Evolutionary conservation across 2,113 vertebrate species (phyloP).

Genomic region (Shinisaurus crocodilurus): DNA sequence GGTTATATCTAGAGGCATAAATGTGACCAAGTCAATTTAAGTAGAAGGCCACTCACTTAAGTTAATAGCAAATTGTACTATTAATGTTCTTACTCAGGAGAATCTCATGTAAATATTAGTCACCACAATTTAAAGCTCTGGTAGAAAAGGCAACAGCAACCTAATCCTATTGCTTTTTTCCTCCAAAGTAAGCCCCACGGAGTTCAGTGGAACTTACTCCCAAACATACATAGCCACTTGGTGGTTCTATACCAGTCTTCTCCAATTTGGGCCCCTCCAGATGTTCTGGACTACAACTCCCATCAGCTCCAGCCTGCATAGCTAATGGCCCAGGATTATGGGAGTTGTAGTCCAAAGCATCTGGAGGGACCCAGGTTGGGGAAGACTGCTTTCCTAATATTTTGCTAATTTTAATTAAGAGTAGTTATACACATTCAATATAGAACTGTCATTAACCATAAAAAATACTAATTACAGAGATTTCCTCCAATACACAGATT

Average conservation of each 20-base stretch:
- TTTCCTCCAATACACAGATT: not conserved
- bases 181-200: too few species aligned
- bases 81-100: not conserved
- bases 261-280: not conserved
- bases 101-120: not conserved
- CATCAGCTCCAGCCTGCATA: too few species aligned
- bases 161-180: too few species aligned
- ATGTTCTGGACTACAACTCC: not conserved
- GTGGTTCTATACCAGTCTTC: not conserved
- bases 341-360: not conserved
- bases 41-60: not conserved
- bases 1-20: not conserved
- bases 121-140: not conserved
- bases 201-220: not conserved
- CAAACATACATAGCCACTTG: not conserved
- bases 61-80: not conserved
- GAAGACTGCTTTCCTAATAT: not conserved
- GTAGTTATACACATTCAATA: not conserved
- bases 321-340: not conserved
- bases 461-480: not conserved
- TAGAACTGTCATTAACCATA: not conserved
- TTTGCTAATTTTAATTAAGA: not conserved
- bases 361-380: not conserved
- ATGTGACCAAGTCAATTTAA: not conserved
- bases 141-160: not conserved